Percentiles rank a stretch among this genome's conserved stretches.
phyloP scores from a whole-genome alignment of 1,140 invertebrate species.

The Drosophila lacertosa region DNA sequence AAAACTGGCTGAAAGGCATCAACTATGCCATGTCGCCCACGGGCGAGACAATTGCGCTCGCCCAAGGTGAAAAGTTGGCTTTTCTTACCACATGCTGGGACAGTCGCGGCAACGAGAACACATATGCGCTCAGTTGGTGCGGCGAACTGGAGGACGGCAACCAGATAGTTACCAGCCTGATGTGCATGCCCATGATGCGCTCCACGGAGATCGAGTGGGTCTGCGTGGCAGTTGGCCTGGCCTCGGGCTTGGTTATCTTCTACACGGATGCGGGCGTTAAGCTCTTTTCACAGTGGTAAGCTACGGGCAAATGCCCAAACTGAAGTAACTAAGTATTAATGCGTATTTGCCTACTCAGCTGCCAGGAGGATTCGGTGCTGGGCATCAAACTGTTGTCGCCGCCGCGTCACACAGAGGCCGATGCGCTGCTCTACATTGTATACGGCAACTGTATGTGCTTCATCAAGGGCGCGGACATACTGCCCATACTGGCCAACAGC shows the following conservation, averaged over 20 bases:
- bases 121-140: constrained; percentile 85
- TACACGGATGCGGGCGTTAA: constrained; percentile 94
- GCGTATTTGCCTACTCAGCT: constrained; percentile 53
- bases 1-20: constrained; percentile 90
- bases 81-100: constrained; percentile 89
- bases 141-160: constrained; percentile 85
- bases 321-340: no score
- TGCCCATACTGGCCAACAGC: constrained; percentile 84
- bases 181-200: constrained; percentile 85
- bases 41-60: constrained; percentile 89
- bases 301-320: not conserved
- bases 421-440: constrained; percentile 89
- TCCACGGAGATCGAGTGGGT: constrained; percentile 92
- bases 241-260: constrained; percentile 93
- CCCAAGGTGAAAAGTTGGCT: constrained; percentile 87
- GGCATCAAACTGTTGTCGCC: constrained; percentile 93
- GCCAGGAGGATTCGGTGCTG: constrained; percentile 92
- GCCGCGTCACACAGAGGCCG: constrained; percentile 88
- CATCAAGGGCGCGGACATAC: constrained; percentile 92
- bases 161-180: constrained; percentile 84
- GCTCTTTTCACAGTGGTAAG: constrained; percentile 90
- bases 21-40: constrained; percentile 90
- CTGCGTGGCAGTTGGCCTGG: constrained; percentile 94
- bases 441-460: constrained; percentile 91
- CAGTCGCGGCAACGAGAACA: constrained; percentile 84